A percentile compares a stretch with the other conserved stretches of the same genome.
Evolutionary conservation across 2,113 vertebrate genomes (phyloP).

Genomic region (Stomatorhinus ivindoensis): DNA sequence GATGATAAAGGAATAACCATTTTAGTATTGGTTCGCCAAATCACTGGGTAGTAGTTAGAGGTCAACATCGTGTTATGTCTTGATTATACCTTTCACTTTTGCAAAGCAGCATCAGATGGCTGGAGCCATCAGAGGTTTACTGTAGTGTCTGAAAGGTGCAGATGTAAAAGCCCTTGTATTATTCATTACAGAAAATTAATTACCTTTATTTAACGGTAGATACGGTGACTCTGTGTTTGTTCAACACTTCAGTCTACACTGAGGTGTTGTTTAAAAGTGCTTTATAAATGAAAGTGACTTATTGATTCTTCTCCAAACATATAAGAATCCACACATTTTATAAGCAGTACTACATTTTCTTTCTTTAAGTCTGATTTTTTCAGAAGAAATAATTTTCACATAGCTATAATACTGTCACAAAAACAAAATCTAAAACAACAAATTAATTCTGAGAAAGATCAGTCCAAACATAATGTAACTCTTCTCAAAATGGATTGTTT

Average conservation of each 20-base stretch:
- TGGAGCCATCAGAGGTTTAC: background rate
- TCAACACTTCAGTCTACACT: background rate
- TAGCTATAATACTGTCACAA: background rate
- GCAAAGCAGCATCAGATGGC: background rate
- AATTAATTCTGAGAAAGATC: slow-evolving; percentile 23
- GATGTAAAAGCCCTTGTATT: background rate
- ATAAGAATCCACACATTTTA: background rate
- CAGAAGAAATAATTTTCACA: background rate
- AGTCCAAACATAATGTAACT: slow-evolving; percentile 29
- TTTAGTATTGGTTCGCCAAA: background rate
- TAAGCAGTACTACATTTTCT: background rate
- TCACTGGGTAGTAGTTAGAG: background rate
- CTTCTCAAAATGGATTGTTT: slow-evolving; percentile 32
- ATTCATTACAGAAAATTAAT: background rate
- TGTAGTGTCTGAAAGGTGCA: background rate
- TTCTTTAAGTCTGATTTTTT: background rate
- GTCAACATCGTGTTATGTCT: background rate
- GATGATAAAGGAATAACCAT: background rate
- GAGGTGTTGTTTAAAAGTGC: background rate
- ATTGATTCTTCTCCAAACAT: background rate
- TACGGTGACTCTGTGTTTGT: background rate
- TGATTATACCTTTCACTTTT: background rate
- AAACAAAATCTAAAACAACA: slow-evolving; percentile 17
- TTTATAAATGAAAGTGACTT: background rate
- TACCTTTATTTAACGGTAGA: background rate